phyloP scores from a whole-genome alignment of 2,888 invertebrate species.

The Hybos culiciformis region DNA sequence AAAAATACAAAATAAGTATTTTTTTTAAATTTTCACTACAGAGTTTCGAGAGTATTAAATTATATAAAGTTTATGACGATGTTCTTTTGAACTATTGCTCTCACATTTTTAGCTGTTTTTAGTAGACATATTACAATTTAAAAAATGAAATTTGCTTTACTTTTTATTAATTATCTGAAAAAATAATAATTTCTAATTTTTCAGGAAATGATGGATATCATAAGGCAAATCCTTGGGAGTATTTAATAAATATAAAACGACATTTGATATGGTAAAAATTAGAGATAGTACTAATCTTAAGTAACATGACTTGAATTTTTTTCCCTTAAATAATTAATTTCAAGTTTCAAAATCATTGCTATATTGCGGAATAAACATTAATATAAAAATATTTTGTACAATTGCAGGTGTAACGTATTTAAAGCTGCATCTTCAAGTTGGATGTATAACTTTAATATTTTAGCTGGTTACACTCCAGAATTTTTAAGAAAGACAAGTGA shows the following conservation, averaged over 20 bases:
- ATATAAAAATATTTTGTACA: conserved; percentile 4
- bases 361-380: too few species aligned
- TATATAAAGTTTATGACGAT: too few species aligned
- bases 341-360: neutral
- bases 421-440: conserved; percentile 81
- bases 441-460: conserved; percentile 82
- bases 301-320: neutral
- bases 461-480: conserved; percentile 67
- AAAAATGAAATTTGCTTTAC: neutral
- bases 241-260: conserved; percentile 64
- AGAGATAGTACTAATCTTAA: conserved; percentile 21
- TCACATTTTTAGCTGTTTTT: too few species aligned
- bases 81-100: too few species aligned
- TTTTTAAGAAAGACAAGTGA: conserved; percentile 64
- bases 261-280: conserved; percentile 72
- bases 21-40: neutral
- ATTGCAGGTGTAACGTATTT: conserved; percentile 58
- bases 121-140: neutral
- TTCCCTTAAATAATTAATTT: conserved; percentile 1
- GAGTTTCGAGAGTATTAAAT: neutral
- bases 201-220: conserved; percentile 34
- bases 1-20: neutral
- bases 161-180: neutral
- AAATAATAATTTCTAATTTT: conserved; percentile 9
- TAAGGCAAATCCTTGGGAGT: conserved; percentile 74